Evolutionary conservation across 2,888 invertebrate genomes (phyloP).

Genomic region (Limnephilus marmoratus): DNA sequence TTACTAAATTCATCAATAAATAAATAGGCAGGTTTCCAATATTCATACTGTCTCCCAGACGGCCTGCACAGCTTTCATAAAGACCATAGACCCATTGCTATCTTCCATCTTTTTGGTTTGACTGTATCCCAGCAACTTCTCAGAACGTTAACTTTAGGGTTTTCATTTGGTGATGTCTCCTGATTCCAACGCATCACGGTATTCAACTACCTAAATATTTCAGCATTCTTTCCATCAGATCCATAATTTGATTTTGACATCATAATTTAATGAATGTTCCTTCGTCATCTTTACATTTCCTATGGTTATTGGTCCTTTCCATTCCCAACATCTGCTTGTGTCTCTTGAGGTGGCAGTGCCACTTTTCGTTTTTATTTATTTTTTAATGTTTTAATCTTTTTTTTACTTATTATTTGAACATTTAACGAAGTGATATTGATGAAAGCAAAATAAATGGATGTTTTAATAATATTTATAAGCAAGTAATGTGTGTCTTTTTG

Average conservation of each 20-base stretch:
- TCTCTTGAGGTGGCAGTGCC: neutral
- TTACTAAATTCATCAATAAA: neutral
- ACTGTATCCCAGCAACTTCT: no score
- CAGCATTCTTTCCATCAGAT: neutral
- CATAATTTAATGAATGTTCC: neutral
- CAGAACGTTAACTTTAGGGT: neutral
- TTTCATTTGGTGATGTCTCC: neutral
- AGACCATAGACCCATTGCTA: no score
- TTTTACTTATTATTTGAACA: no score
- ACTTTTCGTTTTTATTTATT: no score
- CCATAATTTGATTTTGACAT: neutral
- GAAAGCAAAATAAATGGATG: neutral
- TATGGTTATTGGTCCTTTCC: neutral
- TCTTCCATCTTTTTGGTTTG: no score
- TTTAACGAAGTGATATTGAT: no score
- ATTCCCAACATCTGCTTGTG: neutral
- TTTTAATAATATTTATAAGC: neutral
- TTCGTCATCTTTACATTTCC: neutral
- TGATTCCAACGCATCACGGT: neutral
- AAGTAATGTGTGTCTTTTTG: constrained; percentile 67
- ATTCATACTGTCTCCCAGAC: no score
- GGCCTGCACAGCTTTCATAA: no score
- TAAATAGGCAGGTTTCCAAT: neutral
- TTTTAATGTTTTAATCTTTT: no score
- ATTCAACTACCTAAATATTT: neutral